These are phyloP conservation scores for Cheirogaleus medius DNA, from an alignment of 2,113 vertebrate genomes.

Conservation along the genomic window DNA sequence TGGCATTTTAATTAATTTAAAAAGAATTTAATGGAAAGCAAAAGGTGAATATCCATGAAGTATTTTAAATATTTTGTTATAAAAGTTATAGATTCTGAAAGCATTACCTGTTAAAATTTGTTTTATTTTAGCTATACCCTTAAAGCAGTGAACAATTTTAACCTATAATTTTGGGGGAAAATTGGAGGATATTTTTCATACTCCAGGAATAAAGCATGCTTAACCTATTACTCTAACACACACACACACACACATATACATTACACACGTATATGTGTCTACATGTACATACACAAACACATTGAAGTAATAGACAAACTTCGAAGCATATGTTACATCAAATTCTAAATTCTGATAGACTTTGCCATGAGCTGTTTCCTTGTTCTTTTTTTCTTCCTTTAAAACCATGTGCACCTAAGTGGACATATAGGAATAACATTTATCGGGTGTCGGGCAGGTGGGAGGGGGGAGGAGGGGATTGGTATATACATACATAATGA, in stretches of 20 bases:
- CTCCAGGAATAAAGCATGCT: not conserved
- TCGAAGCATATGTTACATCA: not conserved
- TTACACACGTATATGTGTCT: not conserved
- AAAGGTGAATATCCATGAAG: not conserved
- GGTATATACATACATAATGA: too few species aligned
- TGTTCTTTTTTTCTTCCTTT: conserved; percentile 23
- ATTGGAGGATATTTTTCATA: not conserved
- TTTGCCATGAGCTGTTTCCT: not conserved
- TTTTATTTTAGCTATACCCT: not conserved
- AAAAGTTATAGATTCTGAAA: not conserved
- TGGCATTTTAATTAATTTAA: not conserved
- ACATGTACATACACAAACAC: not conserved
- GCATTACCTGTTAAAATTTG: not conserved
- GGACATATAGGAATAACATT: too few species aligned
- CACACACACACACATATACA: too few species aligned
- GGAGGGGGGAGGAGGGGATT: too few species aligned
- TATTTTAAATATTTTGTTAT: not conserved
- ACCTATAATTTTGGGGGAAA: not conserved
- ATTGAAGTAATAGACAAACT: not conserved
- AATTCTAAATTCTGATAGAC: conserved; percentile 28
- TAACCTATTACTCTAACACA: not conserved
- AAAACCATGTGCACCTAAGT: not conserved
- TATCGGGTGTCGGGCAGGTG: too few species aligned
- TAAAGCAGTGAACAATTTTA: not conserved
- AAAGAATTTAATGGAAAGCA: not conserved